phyloP scores from a whole-genome alignment of 2,113 vertebrate species.

The Donacobius atricapilla region DNA sequence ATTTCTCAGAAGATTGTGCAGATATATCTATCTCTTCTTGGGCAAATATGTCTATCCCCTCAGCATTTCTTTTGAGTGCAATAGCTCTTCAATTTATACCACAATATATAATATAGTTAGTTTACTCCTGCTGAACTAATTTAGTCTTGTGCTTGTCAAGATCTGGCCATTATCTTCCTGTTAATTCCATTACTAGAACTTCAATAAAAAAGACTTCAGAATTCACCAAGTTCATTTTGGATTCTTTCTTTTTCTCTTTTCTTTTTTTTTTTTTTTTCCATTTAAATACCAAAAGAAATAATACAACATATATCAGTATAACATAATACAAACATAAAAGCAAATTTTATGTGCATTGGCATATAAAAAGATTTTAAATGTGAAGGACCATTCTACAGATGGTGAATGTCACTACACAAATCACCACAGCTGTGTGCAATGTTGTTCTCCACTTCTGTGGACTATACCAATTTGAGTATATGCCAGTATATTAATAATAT shows the following conservation, averaged over 20 bases:
- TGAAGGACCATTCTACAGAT: not conserved
- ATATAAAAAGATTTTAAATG: not conserved
- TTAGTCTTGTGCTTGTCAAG: not conserved
- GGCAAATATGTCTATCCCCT: not conserved
- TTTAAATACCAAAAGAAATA: not conserved
- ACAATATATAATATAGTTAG: not conserved
- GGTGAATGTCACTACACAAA: not conserved
- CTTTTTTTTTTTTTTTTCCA: no score
- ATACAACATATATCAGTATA: not conserved
- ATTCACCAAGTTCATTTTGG: fast-evolving
- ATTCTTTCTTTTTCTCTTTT: not conserved
- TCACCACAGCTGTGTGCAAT: not conserved
- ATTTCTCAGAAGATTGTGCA: not conserved
- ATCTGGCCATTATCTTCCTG: not conserved
- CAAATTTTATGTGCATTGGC: not conserved
- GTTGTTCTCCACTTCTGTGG: not conserved
- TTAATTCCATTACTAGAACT: not conserved
- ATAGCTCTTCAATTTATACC: not conserved
- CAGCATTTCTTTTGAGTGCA: not conserved
- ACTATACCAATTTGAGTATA: not conserved
- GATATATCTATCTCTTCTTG: not conserved
- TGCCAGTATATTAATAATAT: constrained; percentile 3
- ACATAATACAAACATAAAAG: not conserved
- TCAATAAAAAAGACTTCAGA: not conserved
- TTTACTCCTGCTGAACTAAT: not conserved